phyloP scores from a whole-genome alignment of 2,113 vertebrate species.

The Atherinomorus stipes region DNA sequence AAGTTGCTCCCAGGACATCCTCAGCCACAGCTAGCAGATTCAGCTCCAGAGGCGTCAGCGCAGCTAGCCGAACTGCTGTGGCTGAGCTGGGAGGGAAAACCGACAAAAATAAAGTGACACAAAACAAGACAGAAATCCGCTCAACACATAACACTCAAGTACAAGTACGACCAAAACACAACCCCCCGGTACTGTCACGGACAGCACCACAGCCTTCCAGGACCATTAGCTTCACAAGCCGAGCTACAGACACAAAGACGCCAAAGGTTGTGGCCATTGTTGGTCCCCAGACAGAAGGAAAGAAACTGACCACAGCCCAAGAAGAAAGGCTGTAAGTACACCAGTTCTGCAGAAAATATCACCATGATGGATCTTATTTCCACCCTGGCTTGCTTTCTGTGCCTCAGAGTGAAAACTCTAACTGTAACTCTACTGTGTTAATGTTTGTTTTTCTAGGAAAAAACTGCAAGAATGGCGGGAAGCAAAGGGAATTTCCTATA shows the following conservation, averaged over 20 bases:
- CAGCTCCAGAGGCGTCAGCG: neutral
- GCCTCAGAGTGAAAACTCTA: neutral
- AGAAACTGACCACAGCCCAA: slow-evolving; percentile 74
- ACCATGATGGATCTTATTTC: no score
- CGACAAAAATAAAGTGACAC: neutral
- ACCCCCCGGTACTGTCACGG: slow-evolving; percentile 20
- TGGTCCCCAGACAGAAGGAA: slow-evolving; percentile 52
- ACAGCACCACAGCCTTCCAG: slow-evolving; percentile 38
- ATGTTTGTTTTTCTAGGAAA: slow-evolving; percentile 76
- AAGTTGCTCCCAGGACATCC: neutral
- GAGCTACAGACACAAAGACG: slow-evolving; percentile 19
- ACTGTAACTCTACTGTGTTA: neutral
- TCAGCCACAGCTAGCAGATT: accelerated
- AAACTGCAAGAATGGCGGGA: slow-evolving; percentile 90
- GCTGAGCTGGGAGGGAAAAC: slow-evolving; percentile 16
- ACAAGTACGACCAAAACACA: neutral
- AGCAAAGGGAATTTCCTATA: slow-evolving; percentile 89
- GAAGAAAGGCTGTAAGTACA: slow-evolving; percentile 80
- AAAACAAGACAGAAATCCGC: neutral
- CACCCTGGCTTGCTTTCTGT: neutral
- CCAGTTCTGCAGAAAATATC: neutral
- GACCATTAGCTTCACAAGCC: slow-evolving; percentile 10
- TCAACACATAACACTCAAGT: neutral
- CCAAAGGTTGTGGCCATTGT: slow-evolving; percentile 33
- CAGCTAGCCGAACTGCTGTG: neutral